Base-by-base conservation (phyloP, 2,888 invertebrate species). In the Microplitis manilae region DNA sequence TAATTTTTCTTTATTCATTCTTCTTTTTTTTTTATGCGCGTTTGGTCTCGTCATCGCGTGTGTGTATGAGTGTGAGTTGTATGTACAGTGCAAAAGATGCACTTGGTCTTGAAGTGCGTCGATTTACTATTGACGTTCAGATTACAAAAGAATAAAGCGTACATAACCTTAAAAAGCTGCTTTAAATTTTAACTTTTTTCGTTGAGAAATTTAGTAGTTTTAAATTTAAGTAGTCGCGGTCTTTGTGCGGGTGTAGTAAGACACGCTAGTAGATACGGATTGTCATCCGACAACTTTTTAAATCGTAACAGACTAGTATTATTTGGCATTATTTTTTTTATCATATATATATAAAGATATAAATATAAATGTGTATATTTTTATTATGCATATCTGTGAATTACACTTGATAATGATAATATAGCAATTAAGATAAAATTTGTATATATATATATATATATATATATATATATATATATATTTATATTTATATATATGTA, bases 91-190 rank as follows among this genome's bases (percentile, higher is more conserved):
- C 73, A 73, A 65, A n/a, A 65, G 9, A 59, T 73, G 73, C 73
- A 73, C 59, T 67, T 73, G 73, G 67, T 67, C n/a, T 41, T 72
- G 20, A 72, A 50, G 50, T 59, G 67, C 67, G 73, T 67, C 61
- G 61, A 62, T 71, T 65, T 65, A 50, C 50, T 73, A 73, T 73
- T 73, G 73, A 67, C 73, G 50, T 73, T 61, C 30, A 73, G 40
- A 60, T 76, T 76, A 40, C 50, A 68, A 39, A 30, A 69, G 30
- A 50, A 69, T 65, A 50, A 50, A 50, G 13, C 50, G 17, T 60
- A 13, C 70, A 69, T 73, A 77, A 77, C 73, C 73, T 77, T 67
- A 71, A 72, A 76, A 68, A 68, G 40, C 30, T 30, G 6, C 6
- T 38, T 50, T 15, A 59, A 64, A 2, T 40, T 64, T n/a, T 39